Evolutionary conservation across 64 coral and sea anemone species (phyloP), one percentile per base, ranked within the genome.

Genomic region (Montipora cactus): DNA sequence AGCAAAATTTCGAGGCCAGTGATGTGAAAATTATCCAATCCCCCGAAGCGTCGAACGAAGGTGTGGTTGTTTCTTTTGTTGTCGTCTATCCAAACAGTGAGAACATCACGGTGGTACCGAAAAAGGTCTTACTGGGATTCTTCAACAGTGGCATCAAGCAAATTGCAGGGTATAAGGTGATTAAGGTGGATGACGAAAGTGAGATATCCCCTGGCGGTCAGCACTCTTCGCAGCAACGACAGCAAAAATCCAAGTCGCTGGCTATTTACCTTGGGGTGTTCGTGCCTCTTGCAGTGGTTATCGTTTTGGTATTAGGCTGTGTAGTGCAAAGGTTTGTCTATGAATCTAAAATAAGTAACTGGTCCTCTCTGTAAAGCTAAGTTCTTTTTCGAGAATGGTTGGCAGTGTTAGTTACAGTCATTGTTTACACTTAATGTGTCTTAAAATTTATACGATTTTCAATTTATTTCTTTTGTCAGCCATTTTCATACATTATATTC

Each of bases 251-350:
- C 23, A 82, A 81, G 1, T 61, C 21, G 9, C 21, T 5, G n/a
- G 25, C 23, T n/a, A 81, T 81, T 19, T 81, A 45, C 28, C 46
- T 82, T 45, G 28, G 55, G 45, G 80, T 82, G 14, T 55, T 55
- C 44, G 80, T 82, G 25, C 12, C 25, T 28, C 12, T 82, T 10
- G 58, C 51, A 45, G 12, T 82, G 28, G 55, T 66, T 45, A 22
- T 25, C 7, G 13, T 82, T 13, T 44, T 82, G 23, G 58, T 37
- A 2, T 5, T 82, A 57, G 15, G 62, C 58, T 61, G 62, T 22
- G 37, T 82, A 13, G 80, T 82, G 23, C 62, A 64, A 82, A 82
- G 80, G 79, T 81, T 25, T 61, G 79, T 81, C 15, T 81, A 8
- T 22, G 11, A 37, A 37, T 37, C 37, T 37, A 37, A 37, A 37